A percentile compares a stretch with the other conserved stretches of the same genome.
These are phyloP conservation scores for Augiades crinisus DNA, from an alignment of 2,888 invertebrate species.

Conservation along the genomic window DNA sequence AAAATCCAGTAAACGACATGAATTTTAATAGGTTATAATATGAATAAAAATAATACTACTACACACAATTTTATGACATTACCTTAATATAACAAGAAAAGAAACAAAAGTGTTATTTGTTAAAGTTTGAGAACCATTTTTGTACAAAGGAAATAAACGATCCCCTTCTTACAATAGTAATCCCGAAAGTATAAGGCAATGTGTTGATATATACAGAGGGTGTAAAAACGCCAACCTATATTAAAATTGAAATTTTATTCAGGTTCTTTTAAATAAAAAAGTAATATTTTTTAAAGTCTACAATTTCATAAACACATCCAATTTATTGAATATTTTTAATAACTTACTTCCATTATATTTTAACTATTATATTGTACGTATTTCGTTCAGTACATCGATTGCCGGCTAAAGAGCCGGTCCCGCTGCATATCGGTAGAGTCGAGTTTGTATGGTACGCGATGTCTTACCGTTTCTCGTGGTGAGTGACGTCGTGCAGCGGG, in stretches of 20 bases:
- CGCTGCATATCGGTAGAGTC: constrained; percentile 42
- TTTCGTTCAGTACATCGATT: constrained; percentile 21
- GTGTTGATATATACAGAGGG: constrained; percentile 65
- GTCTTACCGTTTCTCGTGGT: constrained; percentile 72
- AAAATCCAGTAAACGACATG: no score
- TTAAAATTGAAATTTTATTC: neutral
- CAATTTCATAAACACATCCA: no score
- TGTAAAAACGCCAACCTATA: constrained; percentile 23
- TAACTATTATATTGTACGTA: no score
- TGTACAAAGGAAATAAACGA: constrained; percentile 70
- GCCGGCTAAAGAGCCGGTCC: constrained; percentile 44
- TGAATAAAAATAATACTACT: no score
- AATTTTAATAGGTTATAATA: no score
- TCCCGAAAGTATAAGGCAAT: constrained; percentile 76
- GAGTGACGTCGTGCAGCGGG: constrained; percentile 70
- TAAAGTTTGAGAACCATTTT: constrained; percentile 54
- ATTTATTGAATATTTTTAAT: no score
- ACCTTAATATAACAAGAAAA: neutral
- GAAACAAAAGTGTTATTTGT: neutral
- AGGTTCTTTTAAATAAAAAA: no score
- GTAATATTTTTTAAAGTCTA: no score
- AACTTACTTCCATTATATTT: no score
- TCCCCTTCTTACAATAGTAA: constrained; percentile 79
- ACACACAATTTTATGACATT: no score
- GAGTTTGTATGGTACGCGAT: constrained; percentile 51